Evolutionary conservation across 2,888 invertebrate species (phyloP), one percentile per base, ranked within the genome.

Genomic region (Himalopsyche anomala): DNA sequence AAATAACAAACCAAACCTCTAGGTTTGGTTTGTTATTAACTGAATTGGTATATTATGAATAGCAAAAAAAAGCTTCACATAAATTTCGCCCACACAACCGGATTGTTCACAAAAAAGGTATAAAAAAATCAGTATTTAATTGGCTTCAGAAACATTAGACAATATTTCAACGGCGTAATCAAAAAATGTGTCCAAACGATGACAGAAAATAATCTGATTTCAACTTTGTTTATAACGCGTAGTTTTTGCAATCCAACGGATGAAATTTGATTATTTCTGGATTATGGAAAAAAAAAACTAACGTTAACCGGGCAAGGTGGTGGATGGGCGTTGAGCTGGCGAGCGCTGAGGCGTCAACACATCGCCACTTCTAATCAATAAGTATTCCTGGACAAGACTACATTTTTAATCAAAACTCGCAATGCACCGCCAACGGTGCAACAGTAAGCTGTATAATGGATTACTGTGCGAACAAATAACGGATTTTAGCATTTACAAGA

Each of bases 291-390:
- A 55, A 62, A 62, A 62, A 62, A 19, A 19, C 62, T 19, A 62
- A 62, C 62, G 28, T 5, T 62, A 28, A 62, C 8, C 62, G 19
- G 62, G 5, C 62, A 8, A 5, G 62, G 62, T 19, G 62, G 62
- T 62, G 15, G 62, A 51, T 51, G 4, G 15, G 51, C 5, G 51
- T 15, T 51, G 28, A 62, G 62, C 19, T 62, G 62, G 62, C 9
- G 28, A 62, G 62, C 62, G 4, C 28, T 62, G 62, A 62, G 62
- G 62, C 62, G 62, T 62, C 62, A 62, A 19, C 62, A 6, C 19
- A 62, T 19, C 62, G 62, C 62, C 62, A 62, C 62, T 62, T 62
- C 62, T 62, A 62, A 62, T 62, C 62, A 62, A 62, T 62, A 62
- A 62, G 62, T 62, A 62, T 62, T 62, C 62, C 62, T 62, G 62